Percentiles rank a stretch among this genome's conserved stretches.
phyloP scores from a whole-genome alignment of 2,888 invertebrate genomes.

The Hipparchia semele region DNA sequence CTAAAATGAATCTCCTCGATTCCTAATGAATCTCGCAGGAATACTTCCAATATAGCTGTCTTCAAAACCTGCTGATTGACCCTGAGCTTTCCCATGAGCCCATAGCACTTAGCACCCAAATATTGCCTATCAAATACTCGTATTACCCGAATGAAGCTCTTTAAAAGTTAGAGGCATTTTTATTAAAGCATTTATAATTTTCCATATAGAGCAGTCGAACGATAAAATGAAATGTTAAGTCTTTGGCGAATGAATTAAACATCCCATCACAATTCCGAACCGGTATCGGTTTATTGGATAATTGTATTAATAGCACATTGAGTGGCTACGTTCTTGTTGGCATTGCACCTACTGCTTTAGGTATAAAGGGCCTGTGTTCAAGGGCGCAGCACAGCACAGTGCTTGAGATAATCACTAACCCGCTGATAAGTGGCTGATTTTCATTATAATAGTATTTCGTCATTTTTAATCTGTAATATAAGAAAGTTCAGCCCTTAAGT shows the following conservation, averaged over 20 bases:
- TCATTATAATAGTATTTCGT: slow-evolving; percentile 1
- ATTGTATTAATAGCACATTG: slow-evolving; percentile 38
- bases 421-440: slow-evolving; percentile 10
- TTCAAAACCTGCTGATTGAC: too few species aligned
- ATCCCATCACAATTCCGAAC: slow-evolving; percentile 24
- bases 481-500: too few species aligned
- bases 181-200: slow-evolving; percentile 4
- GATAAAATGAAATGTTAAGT: slow-evolving; percentile 20
- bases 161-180: neutral
- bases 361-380: slow-evolving; percentile 36
- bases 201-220: slow-evolving; percentile 23
- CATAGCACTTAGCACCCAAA: neutral
- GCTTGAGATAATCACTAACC: slow-evolving; percentile 15
- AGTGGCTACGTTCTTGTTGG: slow-evolving; percentile 39
- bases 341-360: slow-evolving; percentile 40
- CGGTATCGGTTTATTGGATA: slow-evolving; percentile 34
- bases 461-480: neutral
- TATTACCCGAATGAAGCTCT: neutral
- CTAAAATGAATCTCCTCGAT: too few species aligned
- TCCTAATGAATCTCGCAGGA: too few species aligned
- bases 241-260: slow-evolving; percentile 32
- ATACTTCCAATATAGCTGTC: too few species aligned
- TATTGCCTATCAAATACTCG: neutral
- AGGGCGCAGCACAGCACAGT: slow-evolving; percentile 27
- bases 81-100: too few species aligned